Evolutionary conservation across 2,797 vertebrate genomes (phyloP), one percentile per base, ranked within the genome.

Genomic region (Rhinatrema bivittatum): DNA sequence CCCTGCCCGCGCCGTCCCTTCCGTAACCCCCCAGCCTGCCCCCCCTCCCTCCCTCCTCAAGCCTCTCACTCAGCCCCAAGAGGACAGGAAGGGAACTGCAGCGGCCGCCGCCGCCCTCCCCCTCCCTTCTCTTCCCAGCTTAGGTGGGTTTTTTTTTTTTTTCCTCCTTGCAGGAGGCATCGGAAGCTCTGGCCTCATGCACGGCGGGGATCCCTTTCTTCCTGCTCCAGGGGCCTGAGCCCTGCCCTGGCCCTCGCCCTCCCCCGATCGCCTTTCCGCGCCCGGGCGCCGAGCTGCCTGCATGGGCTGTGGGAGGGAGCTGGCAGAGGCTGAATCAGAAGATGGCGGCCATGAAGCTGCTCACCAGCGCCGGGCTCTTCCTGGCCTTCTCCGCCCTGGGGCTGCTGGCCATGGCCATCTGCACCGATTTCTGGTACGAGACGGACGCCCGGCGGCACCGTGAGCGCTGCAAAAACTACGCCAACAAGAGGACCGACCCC

Each of bases 351-450:
- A 88, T 89, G 86, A 91, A 90, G 84, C 86, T 91, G 63, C 70
- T 94, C 78, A 91, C 90, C 63, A 82, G 87, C 68, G 77, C 84
- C 1, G 90, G 90, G 61, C 84, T 94, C 60, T 87, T 87, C 58
- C 62, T 94, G 76, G 89, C 90, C 43, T 69, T 91, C 50, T 88
- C 86, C 37, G 85, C 91, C 42, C 73, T 93, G 31, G 87, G 84
- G 35, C 74, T 92, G 36, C 79, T 94, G 59, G 82, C 85, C 44
- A 90, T 91, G 81, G 91, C 91, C 21, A 91, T 94, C 35, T 90
- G 90, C 77, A 94, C 91, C 70, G 90, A 93, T 53, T 85, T 87
- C 28, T 94, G 91, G 90, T 94, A 94, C 71, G 90, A 94, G 82
- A 94, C 90, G 17, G 91, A 94, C 59, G 91, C 91, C 9, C 68